A percentile compares a stretch with the other conserved stretches of the same genome.
Evolutionary conservation across 2,113 vertebrate genomes (phyloP).

Genomic region (Progne subis): DNA sequence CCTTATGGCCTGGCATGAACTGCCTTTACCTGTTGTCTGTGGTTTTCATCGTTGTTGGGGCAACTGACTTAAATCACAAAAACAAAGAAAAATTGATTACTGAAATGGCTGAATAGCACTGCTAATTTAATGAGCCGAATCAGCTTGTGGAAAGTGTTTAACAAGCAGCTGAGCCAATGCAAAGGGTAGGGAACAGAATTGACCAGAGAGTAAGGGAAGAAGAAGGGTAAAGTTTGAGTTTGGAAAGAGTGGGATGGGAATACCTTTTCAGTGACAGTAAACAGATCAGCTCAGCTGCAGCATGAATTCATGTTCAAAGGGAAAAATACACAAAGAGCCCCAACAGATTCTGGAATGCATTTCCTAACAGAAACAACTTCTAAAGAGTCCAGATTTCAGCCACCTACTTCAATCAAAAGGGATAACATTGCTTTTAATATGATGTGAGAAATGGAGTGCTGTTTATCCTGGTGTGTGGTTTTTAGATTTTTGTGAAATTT

Average conservation of each 20-base stretch:
- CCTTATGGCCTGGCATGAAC: background rate
- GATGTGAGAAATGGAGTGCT: background rate
- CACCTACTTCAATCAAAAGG: background rate
- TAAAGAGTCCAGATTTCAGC: background rate
- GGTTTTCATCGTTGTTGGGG: background rate
- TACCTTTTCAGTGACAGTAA: background rate
- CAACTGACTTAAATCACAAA: background rate
- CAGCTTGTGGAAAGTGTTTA: background rate
- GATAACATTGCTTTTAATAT: background rate
- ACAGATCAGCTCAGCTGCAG: background rate
- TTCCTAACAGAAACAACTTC: background rate
- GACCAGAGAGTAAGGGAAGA: background rate
- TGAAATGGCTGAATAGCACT: background rate
- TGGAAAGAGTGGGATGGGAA: background rate
- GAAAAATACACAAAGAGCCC: background rate
- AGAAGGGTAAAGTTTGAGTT: background rate
- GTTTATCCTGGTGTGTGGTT: background rate
- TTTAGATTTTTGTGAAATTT: background rate
- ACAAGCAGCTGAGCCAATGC: background rate
- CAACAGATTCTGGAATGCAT: background rate
- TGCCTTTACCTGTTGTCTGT: background rate
- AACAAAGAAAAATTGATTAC: background rate
- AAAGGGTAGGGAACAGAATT: background rate
- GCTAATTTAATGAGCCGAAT: background rate
- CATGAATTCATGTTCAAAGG: background rate